Conservation (phyloP, 2,797 vertebrate species). For the Crenuchus spilurus region DNA sequence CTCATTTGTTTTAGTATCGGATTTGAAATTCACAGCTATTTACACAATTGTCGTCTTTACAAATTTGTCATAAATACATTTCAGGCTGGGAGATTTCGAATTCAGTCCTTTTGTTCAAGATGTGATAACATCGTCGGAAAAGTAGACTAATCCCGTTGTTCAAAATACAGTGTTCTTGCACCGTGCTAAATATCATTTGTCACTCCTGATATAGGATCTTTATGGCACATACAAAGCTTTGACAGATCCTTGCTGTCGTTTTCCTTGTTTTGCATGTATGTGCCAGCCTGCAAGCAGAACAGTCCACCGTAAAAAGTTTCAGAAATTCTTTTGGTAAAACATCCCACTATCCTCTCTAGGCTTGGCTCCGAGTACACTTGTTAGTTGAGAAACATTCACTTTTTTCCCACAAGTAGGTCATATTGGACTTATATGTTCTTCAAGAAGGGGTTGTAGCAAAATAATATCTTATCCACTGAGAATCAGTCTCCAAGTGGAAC, state of each 20-base stretch:
- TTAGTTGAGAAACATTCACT: conserved; percentile 75
- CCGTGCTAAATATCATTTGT: conserved; percentile 60
- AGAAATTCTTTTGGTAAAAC: conserved; percentile 69
- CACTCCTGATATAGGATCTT: conserved; percentile 67
- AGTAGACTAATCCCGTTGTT: conserved; percentile 47
- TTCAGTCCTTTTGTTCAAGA: conserved; percentile 65
- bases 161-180: conserved; percentile 56
- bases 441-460: conserved; percentile 82
- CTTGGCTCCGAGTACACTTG: conserved; percentile 75
- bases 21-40: conserved; percentile 83
- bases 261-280: conserved; percentile 35
- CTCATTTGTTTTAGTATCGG: conserved; percentile 61
- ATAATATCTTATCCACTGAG: conserved; percentile 74
- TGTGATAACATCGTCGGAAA: conserved; percentile 71
- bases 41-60: conserved; percentile 78
- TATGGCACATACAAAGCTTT: conserved; percentile 78
- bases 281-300: conserved; percentile 59
- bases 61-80: conserved; percentile 94
- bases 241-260: conserved; percentile 64
- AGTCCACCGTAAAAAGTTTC: conserved; percentile 42
- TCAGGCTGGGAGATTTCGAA: conserved; percentile 82
- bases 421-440: conserved; percentile 69
- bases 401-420: conserved; percentile 76
- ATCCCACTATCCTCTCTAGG: conserved; percentile 57
- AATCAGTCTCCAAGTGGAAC: conserved; percentile 60